Conservation (phyloP, 2,797 vertebrate genomes). For the Falco cherrug region DNA sequence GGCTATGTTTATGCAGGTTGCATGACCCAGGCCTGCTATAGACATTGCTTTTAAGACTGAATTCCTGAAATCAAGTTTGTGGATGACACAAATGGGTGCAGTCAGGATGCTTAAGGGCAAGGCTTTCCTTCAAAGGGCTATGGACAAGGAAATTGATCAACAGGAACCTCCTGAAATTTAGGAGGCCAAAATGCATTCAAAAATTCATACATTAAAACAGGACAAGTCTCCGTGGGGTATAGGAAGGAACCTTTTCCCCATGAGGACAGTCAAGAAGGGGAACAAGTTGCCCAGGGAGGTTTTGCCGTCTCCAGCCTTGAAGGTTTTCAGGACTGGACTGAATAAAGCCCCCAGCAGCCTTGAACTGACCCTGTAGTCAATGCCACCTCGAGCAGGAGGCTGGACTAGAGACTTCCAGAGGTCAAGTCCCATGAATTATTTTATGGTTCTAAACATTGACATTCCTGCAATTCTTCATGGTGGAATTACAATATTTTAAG, state of each 20-base stretch:
- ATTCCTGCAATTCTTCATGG: neutral
- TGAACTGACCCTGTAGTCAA: neutral
- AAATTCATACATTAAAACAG: neutral
- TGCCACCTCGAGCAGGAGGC: neutral
- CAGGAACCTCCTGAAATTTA: neutral
- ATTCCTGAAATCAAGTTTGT: neutral
- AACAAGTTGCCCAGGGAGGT: neutral
- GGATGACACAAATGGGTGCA: neutral
- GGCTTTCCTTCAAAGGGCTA: neutral
- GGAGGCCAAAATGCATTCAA: neutral
- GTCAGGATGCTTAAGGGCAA: neutral
- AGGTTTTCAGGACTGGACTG: neutral
- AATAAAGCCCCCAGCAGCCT: neutral
- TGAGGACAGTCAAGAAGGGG: neutral
- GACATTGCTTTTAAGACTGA: neutral
- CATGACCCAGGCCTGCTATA: neutral
- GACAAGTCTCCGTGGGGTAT: fast-evolving
- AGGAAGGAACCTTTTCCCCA: neutral
- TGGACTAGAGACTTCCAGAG: neutral
- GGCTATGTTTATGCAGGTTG: neutral
- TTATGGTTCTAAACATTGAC: neutral
- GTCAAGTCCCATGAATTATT: neutral
- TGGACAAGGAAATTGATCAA: neutral
- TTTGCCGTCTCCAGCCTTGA: neutral
- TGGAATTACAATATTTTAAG: neutral